Percentiles rank a stretch among this genome's conserved stretches.
Conservation (phyloP, 2,113 vertebrate species). For the Talpa occidentalis region DNA sequence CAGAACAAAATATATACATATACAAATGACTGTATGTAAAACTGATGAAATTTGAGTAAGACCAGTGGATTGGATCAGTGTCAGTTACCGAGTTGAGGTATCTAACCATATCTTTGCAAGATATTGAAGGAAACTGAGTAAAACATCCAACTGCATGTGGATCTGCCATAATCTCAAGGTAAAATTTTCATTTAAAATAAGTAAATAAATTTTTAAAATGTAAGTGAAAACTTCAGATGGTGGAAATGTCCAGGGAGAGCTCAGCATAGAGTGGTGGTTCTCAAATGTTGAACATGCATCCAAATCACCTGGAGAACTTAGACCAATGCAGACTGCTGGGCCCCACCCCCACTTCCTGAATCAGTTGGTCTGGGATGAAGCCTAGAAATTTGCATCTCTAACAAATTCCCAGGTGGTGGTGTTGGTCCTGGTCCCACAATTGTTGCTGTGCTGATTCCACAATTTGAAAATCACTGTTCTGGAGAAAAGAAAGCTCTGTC, state of each 20-base stretch:
- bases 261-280: not conserved
- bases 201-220: not conserved
- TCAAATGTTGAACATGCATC: not conserved
- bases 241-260: not conserved
- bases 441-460: too few relatives aligned
- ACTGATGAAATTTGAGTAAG: too few relatives aligned
- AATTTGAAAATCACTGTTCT: not conserved
- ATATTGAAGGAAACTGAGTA: too few relatives aligned
- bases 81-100: too few relatives aligned
- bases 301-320: not conserved
- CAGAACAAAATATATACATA: too few relatives aligned
- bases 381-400: not conserved
- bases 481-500: not conserved
- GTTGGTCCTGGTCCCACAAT: not conserved
- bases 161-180: too few relatives aligned
- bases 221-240: conserved; percentile 12
- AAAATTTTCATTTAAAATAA: too few relatives aligned
- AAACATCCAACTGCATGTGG: too few relatives aligned
- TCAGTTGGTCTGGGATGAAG: not conserved
- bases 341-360: not conserved
- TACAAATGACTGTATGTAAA: too few relatives aligned
- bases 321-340: not conserved
- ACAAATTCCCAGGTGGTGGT: not conserved
- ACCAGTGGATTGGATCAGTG: too few relatives aligned
- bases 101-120: too few relatives aligned